Conservation (phyloP, 2,113 vertebrate genomes). For the Coptodon rendalli region DNA sequence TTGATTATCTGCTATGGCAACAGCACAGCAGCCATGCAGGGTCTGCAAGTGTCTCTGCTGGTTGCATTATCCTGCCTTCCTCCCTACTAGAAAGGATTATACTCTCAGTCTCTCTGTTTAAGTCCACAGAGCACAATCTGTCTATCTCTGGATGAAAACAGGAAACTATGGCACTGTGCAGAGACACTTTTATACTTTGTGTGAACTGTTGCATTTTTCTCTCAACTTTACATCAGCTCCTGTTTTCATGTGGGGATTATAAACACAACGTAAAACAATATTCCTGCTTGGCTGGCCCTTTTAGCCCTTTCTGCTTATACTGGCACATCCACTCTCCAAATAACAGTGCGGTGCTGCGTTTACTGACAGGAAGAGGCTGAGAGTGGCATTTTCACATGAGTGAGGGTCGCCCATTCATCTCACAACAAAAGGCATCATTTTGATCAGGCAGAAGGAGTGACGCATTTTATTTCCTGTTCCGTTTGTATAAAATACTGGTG, state of each 20-base stretch:
- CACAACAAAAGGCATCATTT: neutral
- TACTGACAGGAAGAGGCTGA: neutral
- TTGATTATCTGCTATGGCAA: conserved; percentile 32
- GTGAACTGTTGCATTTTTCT: neutral
- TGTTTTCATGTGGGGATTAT: conserved; percentile 9
- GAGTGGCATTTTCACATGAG: neutral
- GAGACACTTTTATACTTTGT: neutral
- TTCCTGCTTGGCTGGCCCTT: neutral
- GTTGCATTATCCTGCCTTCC: conserved; percentile 40
- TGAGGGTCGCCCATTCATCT: neutral
- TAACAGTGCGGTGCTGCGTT: neutral
- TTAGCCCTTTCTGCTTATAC: conserved; percentile 1
- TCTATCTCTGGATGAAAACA: conserved; percentile 1
- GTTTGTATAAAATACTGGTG: neutral
- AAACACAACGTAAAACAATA: neutral
- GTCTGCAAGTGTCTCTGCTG: conserved; percentile 25
- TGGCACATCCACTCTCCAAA: conserved; percentile 7
- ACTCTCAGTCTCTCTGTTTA: conserved; percentile 9
- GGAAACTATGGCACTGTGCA: neutral
- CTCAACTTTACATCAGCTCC: neutral
- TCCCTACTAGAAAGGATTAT: conserved; percentile 48
- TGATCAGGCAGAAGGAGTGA: neutral
- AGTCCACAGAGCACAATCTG: conserved; percentile 55
- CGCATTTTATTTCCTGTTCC: fast-evolving
- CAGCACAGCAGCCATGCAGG: neutral